Base-by-base conservation (phyloP, 2,888 invertebrate genomes). In the Coelinius sp. region DNA sequence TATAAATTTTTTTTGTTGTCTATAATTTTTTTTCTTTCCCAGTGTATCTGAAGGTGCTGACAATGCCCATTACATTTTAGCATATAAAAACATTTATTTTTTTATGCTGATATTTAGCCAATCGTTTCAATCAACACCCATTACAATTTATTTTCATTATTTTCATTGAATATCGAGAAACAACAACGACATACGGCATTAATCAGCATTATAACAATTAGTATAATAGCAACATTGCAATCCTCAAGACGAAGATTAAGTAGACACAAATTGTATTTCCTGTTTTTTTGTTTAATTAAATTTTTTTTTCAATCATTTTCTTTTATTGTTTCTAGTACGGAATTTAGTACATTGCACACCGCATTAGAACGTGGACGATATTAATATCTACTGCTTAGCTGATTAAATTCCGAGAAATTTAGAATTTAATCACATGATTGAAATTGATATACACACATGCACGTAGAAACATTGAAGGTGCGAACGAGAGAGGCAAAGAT, bases 181-280 rank as follows among this genome's bases (percentile, higher is more conserved):
- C 83, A 85, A 85, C 86, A 85, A 85, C 84, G 83, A 85, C 86
- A 85, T 82, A 86, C 84, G 84, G 86, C 86, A 87, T 87, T 85
- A 84, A 83, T 80, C 80, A 86, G 83, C 83, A 66, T 75, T 77
- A 79, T 82, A 84, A 83, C 80, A 81, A 77, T 79, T 81, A 83
- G 84, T 82, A 52, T 67, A 63, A 63, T 46, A 81, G 80, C 79
- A 80, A 82, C 79, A 82, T 79, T 76, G 78, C 81, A 77, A 74
- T 78, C 79, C 66, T 67, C 74, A 68, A 73, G 65, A 76, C 65
- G 27, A 56, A 68, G 63, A 75, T 74, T 71, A 75, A 73, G 56
- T 76, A 77, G 76, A 78, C 77, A 77, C 75, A 76, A 64, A 64
- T 56, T 71, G 73, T 75, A 70, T 63, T 65, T 27, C 71, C 73